These are phyloP conservation scores for Globodera rostochiensis DNA, from an alignment of 1,140 invertebrate genomes.

Conservation along the genomic window DNA sequence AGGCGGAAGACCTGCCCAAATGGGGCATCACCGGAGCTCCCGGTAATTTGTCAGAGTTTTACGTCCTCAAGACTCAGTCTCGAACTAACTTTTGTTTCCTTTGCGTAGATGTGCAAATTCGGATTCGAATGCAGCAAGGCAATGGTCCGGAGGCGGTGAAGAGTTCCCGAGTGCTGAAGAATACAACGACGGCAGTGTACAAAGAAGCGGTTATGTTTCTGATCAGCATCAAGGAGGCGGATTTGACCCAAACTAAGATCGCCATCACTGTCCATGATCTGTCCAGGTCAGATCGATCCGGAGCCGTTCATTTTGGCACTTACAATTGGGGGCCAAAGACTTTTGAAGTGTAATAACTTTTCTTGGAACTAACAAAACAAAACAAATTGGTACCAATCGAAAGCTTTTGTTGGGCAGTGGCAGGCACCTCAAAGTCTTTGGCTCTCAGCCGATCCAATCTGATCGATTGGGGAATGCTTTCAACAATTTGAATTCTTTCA, in stretches of 20 bases:
- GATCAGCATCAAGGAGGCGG: slow-evolving; percentile 55
- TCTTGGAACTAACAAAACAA: too few relatives aligned
- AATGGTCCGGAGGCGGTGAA: slow-evolving; percentile 31
- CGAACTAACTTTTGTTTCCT: slow-evolving; percentile 14
- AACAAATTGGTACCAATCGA: too few relatives aligned
- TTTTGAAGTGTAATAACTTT: too few relatives aligned
- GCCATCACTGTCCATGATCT: slow-evolving; percentile 64
- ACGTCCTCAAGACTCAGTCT: neutral
- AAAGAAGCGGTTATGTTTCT: slow-evolving; percentile 66
- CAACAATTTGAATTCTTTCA: slow-evolving; percentile 25
- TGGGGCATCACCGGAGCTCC: slow-evolving; percentile 64
- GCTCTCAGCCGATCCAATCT: neutral
- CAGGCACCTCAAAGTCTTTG: too few relatives aligned
- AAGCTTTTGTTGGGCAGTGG: too few relatives aligned
- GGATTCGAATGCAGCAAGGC: slow-evolving; percentile 47
- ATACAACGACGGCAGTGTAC: slow-evolving; percentile 52
- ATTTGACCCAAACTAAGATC: slow-evolving; percentile 56
- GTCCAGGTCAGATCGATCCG: slow-evolving; percentile 42
- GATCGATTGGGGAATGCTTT: neutral
- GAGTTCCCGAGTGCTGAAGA: slow-evolving; percentile 54
- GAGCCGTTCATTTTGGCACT: too few relatives aligned
- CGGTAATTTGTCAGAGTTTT: slow-evolving; percentile 41
- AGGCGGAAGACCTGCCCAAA: slow-evolving; percentile 63
- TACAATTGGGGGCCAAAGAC: too few relatives aligned
- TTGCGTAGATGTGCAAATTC: slow-evolving; percentile 22